Evolutionary conservation across 1,140 invertebrate genomes (phyloP).

Genomic region (Mercenaria mercenaria): DNA sequence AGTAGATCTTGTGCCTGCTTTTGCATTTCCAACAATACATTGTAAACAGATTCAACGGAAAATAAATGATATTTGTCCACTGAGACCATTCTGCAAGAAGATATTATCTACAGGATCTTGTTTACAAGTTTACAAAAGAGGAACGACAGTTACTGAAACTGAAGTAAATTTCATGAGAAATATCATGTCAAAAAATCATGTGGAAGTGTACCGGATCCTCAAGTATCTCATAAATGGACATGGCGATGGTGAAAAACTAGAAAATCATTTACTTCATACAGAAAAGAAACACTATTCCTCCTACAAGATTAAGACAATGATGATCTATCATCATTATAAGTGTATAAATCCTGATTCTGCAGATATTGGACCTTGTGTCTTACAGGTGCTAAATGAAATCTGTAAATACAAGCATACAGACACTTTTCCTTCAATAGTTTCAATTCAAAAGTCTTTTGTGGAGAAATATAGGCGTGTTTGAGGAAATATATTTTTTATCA

Average conservation of each 20-base stretch:
- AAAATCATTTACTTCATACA: not conserved
- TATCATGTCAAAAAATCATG: not conserved
- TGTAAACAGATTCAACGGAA: too few species aligned
- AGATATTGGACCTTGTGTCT: not conserved
- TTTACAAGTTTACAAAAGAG: not conserved
- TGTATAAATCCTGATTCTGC: not conserved
- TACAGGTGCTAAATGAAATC: not conserved
- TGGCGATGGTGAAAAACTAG: not conserved
- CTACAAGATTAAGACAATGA: conserved; percentile 1
- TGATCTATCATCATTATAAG: not conserved
- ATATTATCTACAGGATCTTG: not conserved
- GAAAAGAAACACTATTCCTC: not conserved
- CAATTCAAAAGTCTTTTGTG: too few species aligned
- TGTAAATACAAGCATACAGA: not conserved
- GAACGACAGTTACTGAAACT: not conserved
- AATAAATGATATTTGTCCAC: not conserved
- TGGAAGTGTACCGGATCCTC: not conserved
- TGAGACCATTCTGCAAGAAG: not conserved
- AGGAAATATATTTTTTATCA: too few species aligned
- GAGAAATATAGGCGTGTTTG: too few species aligned
- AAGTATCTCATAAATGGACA: not conserved
- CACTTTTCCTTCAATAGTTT: too few species aligned
- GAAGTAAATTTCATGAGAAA: conserved; percentile 14
- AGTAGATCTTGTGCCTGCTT: too few species aligned
- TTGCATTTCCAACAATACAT: too few species aligned